These are phyloP conservation scores for Chaenocephalus aceratus DNA, from an alignment of 2,113 vertebrate species.

Conservation along the genomic window DNA sequence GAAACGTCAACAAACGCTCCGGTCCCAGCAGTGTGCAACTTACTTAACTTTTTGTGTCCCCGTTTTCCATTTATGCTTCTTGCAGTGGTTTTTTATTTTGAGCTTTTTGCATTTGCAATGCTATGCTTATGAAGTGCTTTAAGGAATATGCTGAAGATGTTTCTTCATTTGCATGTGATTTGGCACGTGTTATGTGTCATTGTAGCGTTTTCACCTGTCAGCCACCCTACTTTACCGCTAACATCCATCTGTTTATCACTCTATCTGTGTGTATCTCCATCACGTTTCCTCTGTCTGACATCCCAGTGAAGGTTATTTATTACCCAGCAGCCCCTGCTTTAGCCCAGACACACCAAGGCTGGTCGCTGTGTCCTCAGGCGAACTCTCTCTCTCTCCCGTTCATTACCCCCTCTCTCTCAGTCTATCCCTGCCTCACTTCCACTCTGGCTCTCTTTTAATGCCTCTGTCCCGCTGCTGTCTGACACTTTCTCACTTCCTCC, in stretches of 20 bases:
- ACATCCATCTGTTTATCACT: neutral
- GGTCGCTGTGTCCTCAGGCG: conserved; percentile 49
- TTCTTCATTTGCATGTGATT: no score
- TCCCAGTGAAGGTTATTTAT: conserved; percentile 48
- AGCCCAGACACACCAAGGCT: conserved; percentile 41
- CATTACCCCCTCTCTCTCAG: conserved; percentile 28
- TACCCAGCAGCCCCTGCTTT: conserved; percentile 54
- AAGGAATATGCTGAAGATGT: neutral
- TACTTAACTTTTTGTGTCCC: no score
- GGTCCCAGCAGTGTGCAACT: no score
- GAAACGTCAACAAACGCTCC: no score
- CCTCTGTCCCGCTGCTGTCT: conserved; percentile 20
- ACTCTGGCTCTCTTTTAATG: neutral
- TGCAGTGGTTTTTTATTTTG: no score
- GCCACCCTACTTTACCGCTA: neutral
- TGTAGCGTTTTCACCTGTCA: no score
- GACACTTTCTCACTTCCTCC: conserved; percentile 34
- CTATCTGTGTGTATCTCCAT: neutral
- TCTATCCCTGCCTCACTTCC: neutral
- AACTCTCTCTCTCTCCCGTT: conserved; percentile 41
- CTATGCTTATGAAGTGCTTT: no score
- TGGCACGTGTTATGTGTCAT: no score
- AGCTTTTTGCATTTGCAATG: no score
- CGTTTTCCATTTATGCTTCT: no score
- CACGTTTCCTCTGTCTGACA: conserved; percentile 33